A percentile compares a stretch with the other conserved stretches of the same genome.
Conservation (phyloP, 2,888 invertebrate genomes). For the Sceliomorpha sp. region DNA sequence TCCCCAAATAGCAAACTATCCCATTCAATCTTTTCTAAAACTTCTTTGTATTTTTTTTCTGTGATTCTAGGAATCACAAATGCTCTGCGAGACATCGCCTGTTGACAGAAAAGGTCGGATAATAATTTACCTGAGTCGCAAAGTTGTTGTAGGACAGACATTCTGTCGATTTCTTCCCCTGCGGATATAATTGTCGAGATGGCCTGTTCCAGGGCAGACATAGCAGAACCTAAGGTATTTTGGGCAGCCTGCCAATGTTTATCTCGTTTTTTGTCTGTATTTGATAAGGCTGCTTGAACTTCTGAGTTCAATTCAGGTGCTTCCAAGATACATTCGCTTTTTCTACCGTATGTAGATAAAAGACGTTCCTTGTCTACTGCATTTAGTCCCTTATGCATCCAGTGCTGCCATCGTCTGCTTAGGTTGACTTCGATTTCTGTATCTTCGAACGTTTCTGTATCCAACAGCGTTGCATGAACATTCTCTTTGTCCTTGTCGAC, state of each 20-base stretch:
- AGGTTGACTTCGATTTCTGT: no score
- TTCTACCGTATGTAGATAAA: no score
- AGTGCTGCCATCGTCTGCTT: no score
- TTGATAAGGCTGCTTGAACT: not conserved
- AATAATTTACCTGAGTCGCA: not conserved
- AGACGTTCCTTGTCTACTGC: no score
- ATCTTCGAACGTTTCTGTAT: no score
- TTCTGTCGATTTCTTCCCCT: not conserved
- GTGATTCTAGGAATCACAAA: not conserved
- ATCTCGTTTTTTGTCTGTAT: not conserved
- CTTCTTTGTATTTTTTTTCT: conserved; percentile 1
- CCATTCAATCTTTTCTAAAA: not conserved
- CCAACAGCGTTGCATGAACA: no score
- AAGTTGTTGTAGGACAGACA: not conserved
- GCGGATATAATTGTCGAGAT: not conserved
- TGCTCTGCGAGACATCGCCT: not conserved
- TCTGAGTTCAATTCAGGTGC: not conserved
- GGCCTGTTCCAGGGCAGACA: not conserved
- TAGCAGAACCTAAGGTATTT: not conserved
- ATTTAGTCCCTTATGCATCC: no score
- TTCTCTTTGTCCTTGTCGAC: no score
- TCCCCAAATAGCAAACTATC: not conserved
- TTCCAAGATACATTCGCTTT: not conserved
- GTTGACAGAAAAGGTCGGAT: not conserved
- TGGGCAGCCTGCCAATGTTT: not conserved